These are phyloP conservation scores for Trididemnum clinides DNA, from an alignment of 23 tunicate species.

Conservation along the genomic window DNA sequence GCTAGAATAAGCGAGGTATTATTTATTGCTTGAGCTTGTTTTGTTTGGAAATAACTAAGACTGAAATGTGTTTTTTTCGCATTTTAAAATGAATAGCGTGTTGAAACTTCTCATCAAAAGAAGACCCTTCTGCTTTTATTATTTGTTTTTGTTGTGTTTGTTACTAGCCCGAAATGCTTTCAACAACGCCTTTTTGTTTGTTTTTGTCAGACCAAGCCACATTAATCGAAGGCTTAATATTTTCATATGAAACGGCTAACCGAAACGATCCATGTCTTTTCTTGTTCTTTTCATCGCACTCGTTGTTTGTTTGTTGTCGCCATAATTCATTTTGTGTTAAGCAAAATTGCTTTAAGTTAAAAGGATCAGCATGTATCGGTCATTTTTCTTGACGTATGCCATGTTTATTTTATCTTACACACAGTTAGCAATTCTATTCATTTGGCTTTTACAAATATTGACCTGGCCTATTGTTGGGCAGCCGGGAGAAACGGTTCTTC, in stretches of 20 bases:
- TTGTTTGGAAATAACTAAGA: too few species aligned
- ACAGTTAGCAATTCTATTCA: neutral
- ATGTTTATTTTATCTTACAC: neutral
- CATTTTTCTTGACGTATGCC: neutral
- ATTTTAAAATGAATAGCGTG: too few species aligned
- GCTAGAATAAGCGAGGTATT: too few species aligned
- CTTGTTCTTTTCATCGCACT: neutral
- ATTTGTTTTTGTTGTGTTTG: conserved; percentile 1
- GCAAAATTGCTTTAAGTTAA: too few species aligned
- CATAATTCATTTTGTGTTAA: conserved; percentile 15
- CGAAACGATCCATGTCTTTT: neutral
- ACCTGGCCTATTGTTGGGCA: too few species aligned
- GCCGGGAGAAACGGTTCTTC: too few species aligned
- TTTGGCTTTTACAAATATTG: too few species aligned
- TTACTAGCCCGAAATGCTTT: neutral
- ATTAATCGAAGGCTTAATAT: neutral
- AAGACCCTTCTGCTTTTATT: too few species aligned
- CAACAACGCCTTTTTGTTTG: neutral
- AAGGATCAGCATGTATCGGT: too few species aligned
- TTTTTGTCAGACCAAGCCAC: neutral
- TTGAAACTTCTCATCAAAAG: too few species aligned
- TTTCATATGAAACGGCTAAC: neutral
- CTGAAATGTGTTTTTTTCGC: too few species aligned
- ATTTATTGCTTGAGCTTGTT: too few species aligned
- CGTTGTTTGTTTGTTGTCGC: conserved; percentile 8